phyloP scores from a whole-genome alignment of 2,888 invertebrate genomes.

The Agonopterix alstromeriana region DNA sequence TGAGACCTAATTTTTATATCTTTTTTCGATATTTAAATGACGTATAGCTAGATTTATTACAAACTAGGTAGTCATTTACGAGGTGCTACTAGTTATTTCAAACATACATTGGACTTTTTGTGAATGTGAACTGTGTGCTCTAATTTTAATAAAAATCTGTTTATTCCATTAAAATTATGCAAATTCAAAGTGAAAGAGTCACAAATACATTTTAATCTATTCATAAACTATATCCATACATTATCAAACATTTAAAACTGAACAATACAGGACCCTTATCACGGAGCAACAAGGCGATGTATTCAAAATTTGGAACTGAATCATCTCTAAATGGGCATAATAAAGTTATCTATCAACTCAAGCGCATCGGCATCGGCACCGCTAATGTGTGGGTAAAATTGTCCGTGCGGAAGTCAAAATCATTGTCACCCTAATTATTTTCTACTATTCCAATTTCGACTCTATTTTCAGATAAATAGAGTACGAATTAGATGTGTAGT shows the following conservation, averaged over 20 bases:
- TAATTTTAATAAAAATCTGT: too few species aligned
- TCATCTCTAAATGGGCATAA: conserved; percentile 22
- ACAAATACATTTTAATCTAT: neutral
- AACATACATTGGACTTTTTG: too few species aligned
- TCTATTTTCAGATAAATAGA: conserved; percentile 1
- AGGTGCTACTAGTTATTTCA: too few species aligned
- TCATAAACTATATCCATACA: conserved; percentile 11
- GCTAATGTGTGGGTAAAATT: conserved; percentile 48
- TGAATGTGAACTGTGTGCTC: too few species aligned
- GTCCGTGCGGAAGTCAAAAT: conserved; percentile 43
- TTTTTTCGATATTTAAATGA: too few species aligned
- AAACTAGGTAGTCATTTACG: too few species aligned
- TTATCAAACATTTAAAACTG: conserved; percentile 21
- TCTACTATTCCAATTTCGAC: conserved; percentile 1
- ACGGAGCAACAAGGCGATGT: conserved; percentile 13
- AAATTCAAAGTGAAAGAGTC: too few species aligned
- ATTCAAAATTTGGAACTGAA: conserved; percentile 11
- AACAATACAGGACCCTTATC: conserved; percentile 21
- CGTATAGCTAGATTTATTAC: too few species aligned
- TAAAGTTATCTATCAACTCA: conserved; percentile 45
- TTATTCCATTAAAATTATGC: too few species aligned
- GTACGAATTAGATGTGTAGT: neutral
- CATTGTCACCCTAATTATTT: conserved; percentile 25
- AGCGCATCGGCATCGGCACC: conserved; percentile 36
- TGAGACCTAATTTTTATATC: too few species aligned